Conservation (phyloP, 2,888 invertebrate species). For the Nysson spinosus region DNA sequence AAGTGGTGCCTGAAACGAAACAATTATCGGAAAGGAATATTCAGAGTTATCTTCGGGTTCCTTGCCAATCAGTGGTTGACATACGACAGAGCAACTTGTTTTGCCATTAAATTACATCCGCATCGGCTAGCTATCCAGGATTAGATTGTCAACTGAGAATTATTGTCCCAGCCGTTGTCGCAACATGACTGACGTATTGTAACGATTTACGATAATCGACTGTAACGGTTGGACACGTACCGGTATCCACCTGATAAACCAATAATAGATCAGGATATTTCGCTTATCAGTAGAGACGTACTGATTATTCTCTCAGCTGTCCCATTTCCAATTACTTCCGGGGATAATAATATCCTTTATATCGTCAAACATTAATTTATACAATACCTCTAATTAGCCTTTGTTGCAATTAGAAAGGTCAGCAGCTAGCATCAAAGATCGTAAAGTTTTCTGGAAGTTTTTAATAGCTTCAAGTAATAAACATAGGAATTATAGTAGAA, state of each 20-base stretch:
- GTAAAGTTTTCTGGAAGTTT: no score
- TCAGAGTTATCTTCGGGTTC: constrained; percentile 55
- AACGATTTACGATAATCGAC: constrained; percentile 65
- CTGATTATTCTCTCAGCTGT: constrained; percentile 3
- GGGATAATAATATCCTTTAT: no score
- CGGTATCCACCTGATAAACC: constrained; percentile 57
- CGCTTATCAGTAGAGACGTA: constrained; percentile 11
- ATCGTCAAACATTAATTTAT: no score
- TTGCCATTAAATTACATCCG: constrained; percentile 64
- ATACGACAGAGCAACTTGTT: constrained; percentile 58
- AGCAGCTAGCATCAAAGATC: no score
- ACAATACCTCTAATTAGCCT: no score
- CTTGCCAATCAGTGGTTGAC: constrained; percentile 60
- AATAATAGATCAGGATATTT: constrained; percentile 61
- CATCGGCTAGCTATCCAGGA: constrained; percentile 58
- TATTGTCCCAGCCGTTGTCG: constrained; percentile 56
- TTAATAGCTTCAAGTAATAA: no score
- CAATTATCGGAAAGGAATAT: constrained; percentile 11
- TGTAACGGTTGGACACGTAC: constrained; percentile 51
- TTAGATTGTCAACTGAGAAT: constrained; percentile 65
- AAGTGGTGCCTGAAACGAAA: no score
- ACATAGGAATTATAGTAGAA: no score
- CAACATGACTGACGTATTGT: constrained; percentile 62
- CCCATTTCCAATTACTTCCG: no score
- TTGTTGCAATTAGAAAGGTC: no score